Evolutionary conservation across 1,140 invertebrate genomes (phyloP).

Genomic region (Idris sp.): DNA sequence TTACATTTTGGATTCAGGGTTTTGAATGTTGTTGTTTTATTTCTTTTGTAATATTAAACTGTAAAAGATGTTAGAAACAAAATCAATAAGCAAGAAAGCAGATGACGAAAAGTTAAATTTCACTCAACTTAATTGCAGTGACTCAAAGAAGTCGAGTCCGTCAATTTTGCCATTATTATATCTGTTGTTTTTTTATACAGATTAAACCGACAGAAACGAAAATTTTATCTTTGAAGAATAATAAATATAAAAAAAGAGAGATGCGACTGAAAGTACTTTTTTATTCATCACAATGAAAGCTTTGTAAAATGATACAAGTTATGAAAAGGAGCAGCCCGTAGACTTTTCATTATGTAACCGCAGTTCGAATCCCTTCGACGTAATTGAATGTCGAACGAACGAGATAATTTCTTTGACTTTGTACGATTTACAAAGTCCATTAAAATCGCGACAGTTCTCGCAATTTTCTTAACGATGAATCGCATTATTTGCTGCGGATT

Average conservation of each 20-base stretch:
- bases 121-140: too few species aligned
- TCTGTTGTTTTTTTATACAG: slow-evolving; percentile 11
- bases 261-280: slow-evolving; percentile 23
- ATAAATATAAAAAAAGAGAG: slow-evolving; percentile 13
- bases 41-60: too few species aligned
- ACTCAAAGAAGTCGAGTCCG: too few species aligned
- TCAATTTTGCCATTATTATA: slow-evolving; percentile 7
- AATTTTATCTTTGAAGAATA: slow-evolving; percentile 15
- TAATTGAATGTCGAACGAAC: slow-evolving; percentile 41
- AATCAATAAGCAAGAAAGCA: too few species aligned
- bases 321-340: slow-evolving; percentile 16
- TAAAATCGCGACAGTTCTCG: slow-evolving; percentile 19
- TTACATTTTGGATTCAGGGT: background rate
- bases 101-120: too few species aligned
- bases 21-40: too few species aligned
- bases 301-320: slow-evolving; percentile 30
- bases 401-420: slow-evolving; percentile 41
- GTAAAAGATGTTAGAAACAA: too few species aligned
- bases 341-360: slow-evolving; percentile 10
- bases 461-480: slow-evolving; percentile 35
- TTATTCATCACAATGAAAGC: slow-evolving; percentile 26
- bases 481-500: slow-evolving; percentile 19
- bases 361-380: slow-evolving; percentile 1
- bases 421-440: slow-evolving; percentile 30
- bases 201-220: slow-evolving; percentile 22